Evolutionary conservation across 2,113 vertebrate species (phyloP).

Genomic region (Atractosteus spatula): DNA sequence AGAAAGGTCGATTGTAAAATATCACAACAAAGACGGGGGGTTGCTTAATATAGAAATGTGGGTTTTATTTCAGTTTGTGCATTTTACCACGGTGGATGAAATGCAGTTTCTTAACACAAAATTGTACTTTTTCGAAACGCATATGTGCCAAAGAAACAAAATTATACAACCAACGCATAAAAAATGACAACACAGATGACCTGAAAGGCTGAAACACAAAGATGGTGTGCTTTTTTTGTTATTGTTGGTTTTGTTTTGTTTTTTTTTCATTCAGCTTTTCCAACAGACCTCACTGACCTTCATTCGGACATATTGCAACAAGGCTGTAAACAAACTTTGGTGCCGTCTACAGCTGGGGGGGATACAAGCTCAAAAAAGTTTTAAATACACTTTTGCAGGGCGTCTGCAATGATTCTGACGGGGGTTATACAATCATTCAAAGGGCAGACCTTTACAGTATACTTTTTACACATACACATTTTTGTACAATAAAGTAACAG

Average conservation of each 20-base stretch:
- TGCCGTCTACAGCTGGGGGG: constrained; percentile 30
- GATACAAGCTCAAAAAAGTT: constrained; percentile 56
- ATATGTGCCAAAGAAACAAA: constrained; percentile 39
- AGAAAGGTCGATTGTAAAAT: constrained; percentile 42
- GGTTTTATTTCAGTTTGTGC: constrained; percentile 49
- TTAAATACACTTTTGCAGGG: constrained; percentile 50
- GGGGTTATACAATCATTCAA: constrained; percentile 52
- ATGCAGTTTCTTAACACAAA: constrained; percentile 40
- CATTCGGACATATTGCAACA: constrained; percentile 73
- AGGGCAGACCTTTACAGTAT: constrained; percentile 53
- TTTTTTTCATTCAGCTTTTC: constrained; percentile 29
- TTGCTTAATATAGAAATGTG: constrained; percentile 46
- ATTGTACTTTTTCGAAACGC: constrained; percentile 25
- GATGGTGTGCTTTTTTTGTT: constrained; percentile 22
- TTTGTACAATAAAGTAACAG: constrained; percentile 82
- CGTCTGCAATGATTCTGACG: constrained; percentile 47
- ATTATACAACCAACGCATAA: constrained; percentile 34
- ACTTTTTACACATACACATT: constrained; percentile 52
- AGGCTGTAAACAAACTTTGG: constrained; percentile 63
- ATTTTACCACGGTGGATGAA: constrained; percentile 42
- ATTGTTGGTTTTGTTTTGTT: constrained; percentile 27
- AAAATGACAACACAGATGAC: constrained; percentile 46
- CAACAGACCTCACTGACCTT: constrained; percentile 33
- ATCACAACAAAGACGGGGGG: constrained; percentile 47
- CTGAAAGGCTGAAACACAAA: constrained; percentile 39